Evolutionary conservation across 2,888 invertebrate genomes (phyloP).

Genomic region (Andrena praecox): DNA sequence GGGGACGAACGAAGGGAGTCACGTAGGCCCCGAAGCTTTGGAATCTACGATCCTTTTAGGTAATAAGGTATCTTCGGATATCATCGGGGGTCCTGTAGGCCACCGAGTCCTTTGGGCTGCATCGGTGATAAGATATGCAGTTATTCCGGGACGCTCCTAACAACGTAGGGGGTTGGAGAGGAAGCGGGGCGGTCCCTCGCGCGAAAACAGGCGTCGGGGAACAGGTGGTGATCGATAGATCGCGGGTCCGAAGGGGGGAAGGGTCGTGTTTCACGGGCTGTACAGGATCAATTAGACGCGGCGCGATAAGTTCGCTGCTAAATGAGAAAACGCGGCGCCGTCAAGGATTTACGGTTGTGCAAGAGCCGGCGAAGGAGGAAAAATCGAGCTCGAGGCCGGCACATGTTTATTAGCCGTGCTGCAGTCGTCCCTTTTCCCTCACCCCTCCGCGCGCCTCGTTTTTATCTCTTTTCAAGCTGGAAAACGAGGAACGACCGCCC

Average conservation of each 20-base stretch:
- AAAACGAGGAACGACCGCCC: slow-evolving; percentile 10
- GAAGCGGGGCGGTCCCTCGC: neutral
- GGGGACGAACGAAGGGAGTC: too few relatives aligned
- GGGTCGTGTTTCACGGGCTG: slow-evolving; percentile 22
- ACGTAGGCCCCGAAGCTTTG: too few relatives aligned
- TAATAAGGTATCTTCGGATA: too few relatives aligned
- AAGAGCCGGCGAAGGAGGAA: slow-evolving; percentile 56
- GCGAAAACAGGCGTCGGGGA: slow-evolving; percentile 29
- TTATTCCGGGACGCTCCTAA: too few relatives aligned
- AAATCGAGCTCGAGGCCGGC: slow-evolving; percentile 53
- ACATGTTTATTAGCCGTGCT: slow-evolving; percentile 45
- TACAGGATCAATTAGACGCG: slow-evolving; percentile 62
- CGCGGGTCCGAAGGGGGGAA: neutral
- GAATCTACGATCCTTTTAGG: too few relatives aligned
- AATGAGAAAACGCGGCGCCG: slow-evolving; percentile 61
- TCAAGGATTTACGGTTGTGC: slow-evolving; percentile 65
- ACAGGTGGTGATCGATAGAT: slow-evolving; percentile 52
- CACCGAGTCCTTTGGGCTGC: too few relatives aligned
- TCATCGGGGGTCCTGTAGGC: too few relatives aligned
- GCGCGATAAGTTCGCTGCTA: slow-evolving; percentile 69
- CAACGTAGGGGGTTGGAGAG: neutral
- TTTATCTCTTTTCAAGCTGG: slow-evolving; percentile 24
- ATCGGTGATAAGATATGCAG: too few relatives aligned
- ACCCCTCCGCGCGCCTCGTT: neutral
- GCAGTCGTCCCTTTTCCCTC: neutral